Conservation (phyloP, 2,797 vertebrate genomes). For the Scolopax rusticola region DNA sequence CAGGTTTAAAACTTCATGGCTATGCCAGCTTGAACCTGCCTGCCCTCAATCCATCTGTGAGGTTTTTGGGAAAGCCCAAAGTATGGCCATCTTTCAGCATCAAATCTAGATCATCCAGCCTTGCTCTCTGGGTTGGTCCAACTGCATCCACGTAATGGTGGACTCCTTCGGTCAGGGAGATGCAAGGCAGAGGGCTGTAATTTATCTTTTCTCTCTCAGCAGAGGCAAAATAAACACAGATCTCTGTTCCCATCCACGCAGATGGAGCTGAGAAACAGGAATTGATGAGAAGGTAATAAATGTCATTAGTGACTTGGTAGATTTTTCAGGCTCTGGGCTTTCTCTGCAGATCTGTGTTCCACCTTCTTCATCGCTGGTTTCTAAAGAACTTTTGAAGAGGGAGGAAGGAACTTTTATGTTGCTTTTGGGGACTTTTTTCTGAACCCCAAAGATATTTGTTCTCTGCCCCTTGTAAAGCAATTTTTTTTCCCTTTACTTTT, state of each 20-base stretch:
- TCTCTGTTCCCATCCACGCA: accelerated
- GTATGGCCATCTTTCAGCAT: neutral
- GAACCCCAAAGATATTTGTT: neutral
- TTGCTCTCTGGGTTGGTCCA: neutral
- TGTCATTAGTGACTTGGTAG: neutral
- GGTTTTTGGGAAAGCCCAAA: neutral
- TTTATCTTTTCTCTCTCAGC: neutral
- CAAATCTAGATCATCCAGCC: neutral
- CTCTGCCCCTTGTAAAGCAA: neutral
- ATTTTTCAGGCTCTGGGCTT: neutral
- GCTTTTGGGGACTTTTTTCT: neutral
- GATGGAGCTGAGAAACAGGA: neutral
- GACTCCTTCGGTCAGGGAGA: accelerated
- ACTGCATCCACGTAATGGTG: neutral
- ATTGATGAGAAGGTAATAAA: neutral
- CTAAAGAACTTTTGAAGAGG: slow-evolving; percentile 17
- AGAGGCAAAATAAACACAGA: neutral
- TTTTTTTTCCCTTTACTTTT: neutral
- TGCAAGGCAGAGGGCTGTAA: neutral
- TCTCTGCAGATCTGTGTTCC: neutral
- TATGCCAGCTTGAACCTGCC: neutral
- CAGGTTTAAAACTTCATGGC: neutral
- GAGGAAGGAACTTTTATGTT: neutral
- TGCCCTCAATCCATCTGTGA: neutral
- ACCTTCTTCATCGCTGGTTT: neutral